phyloP scores from a whole-genome alignment of 2,888 invertebrate species.

The Trimorus sp. region DNA sequence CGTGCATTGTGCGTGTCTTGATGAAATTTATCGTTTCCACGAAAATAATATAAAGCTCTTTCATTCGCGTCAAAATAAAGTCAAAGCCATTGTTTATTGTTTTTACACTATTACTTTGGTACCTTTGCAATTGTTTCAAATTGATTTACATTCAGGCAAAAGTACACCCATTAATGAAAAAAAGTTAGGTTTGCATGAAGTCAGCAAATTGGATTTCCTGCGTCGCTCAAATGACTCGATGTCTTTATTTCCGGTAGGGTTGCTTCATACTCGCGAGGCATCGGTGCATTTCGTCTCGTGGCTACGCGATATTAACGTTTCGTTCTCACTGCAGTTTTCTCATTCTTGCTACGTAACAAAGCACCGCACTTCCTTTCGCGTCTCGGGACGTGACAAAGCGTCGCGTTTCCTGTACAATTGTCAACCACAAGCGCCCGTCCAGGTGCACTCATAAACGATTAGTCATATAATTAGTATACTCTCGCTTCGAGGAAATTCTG shows the following conservation, averaged over 20 bases:
- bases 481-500: background rate
- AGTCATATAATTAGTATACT: conserved; percentile 29
- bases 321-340: conserved; percentile 66
- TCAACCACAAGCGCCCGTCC: conserved; percentile 44
- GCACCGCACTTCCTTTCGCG: conserved; percentile 62
- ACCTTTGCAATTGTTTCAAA: background rate
- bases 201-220: conserved; percentile 61
- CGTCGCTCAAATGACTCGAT: conserved; percentile 56
- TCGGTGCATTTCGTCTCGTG: conserved; percentile 57
- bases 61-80: too few relatives aligned
- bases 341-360: conserved; percentile 64
- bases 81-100: too few relatives aligned
- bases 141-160: background rate
- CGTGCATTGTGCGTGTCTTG: too few relatives aligned
- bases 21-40: too few relatives aligned
- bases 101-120: background rate
- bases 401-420: conserved; percentile 53
- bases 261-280: conserved; percentile 54
- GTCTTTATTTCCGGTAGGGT: conserved; percentile 62
- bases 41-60: too few relatives aligned
- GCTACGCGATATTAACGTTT: conserved; percentile 56
- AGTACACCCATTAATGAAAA: background rate
- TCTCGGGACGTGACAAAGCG: conserved; percentile 65
- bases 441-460: conserved; percentile 39
- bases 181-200: conserved; percentile 17